Base-by-base conservation (phyloP, 2,797 vertebrate genomes). In the Buceros bicornis region DNA sequence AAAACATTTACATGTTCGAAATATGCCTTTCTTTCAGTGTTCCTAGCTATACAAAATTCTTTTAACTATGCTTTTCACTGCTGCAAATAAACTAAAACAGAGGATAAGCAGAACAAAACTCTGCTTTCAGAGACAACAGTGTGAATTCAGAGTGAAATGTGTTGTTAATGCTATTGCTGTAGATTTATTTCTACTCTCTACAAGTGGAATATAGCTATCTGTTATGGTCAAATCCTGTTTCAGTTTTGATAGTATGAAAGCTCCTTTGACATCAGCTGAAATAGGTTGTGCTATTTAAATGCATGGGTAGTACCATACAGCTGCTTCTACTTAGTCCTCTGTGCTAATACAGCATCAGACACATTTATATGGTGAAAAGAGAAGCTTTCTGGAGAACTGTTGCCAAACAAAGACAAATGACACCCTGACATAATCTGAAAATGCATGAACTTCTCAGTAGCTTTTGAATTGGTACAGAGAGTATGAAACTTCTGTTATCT, bases 341-440 rank as follows among this genome's bases (percentile, higher is more conserved):
- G 64, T 74, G 61, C 79, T 92, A 88, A 89, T 74, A 74, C 29
- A 73, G 35, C 76, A 92, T 94, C 61, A 87, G 45, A 85, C 19
- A 35, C 78, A 92, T 89, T 94, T 93, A 67, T 62, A 80, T 20
- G 15, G 57, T 65, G 71, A 86, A 89, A 91, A 93, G 66, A n/a
- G 53, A 91, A 54, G n/a, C 51, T 81, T 85, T 35, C 43, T 47
- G 31, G 48, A 82, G 71, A 85, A 71, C 2, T 65, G 56, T 8
- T 91, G 89, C 42, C 42, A 89, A 95, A 82, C 25, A 85, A 94
- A 93, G 93, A 96, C 50, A 89, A 94, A 94, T 85, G 64, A 72
- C 21, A 74, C 45, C 29, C 33, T 3, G 4, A 69, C 71, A 58
- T 70, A 66, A 93, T 87, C 87, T 92, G 74, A 95, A 96, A 96